phyloP scores from a whole-genome alignment of 2,113 vertebrate species.

The Saiga tatarica region DNA sequence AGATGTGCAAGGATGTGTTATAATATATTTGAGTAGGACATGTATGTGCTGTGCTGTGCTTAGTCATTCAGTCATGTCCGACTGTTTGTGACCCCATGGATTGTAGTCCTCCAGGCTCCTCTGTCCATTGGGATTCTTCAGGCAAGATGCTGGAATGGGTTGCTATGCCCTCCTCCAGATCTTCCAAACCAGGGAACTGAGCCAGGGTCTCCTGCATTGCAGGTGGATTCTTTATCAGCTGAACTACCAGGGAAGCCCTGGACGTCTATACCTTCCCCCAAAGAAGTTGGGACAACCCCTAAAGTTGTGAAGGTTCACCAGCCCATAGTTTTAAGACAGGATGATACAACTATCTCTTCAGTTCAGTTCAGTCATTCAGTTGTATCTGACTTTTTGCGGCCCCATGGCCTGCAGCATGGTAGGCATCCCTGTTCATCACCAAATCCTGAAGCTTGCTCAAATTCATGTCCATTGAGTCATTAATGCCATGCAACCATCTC shows the following conservation, averaged over 20 bases:
- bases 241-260: background rate
- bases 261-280: background rate
- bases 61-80: accelerated
- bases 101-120: background rate
- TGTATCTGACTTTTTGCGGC: background rate
- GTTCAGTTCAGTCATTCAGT: background rate
- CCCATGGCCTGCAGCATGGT: background rate
- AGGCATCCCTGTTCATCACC: background rate
- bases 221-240: background rate
- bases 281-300: background rate
- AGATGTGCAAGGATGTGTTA: background rate
- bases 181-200: background rate
- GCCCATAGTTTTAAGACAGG: background rate
- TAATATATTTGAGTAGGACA: background rate
- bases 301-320: background rate
- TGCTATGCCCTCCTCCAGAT: background rate
- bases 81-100: background rate
- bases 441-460: background rate
- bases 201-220: background rate
- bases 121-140: background rate
- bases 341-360: background rate
- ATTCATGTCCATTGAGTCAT: background rate
- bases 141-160: background rate
- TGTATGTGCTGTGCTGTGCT: background rate
- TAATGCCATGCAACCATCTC: background rate